Conservation (phyloP, 2,797 vertebrate genomes). For the Myoxocephalus aenaeus region DNA sequence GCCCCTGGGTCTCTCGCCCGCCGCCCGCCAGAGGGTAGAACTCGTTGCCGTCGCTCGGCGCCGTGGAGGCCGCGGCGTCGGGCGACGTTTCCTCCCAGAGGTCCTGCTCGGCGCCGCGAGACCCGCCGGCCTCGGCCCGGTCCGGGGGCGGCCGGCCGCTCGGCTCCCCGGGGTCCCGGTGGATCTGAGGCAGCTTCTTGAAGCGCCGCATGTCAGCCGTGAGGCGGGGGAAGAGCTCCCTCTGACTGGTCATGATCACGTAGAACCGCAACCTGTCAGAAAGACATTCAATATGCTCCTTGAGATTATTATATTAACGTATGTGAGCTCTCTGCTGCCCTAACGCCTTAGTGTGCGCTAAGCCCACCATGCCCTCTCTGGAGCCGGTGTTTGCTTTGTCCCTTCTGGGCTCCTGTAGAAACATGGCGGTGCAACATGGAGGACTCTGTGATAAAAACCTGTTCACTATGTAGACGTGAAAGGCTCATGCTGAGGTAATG, state of each 20-base stretch:
- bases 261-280: constrained; percentile 90
- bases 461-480: too few relatives aligned
- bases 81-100: constrained; percentile 77
- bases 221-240: constrained; percentile 96
- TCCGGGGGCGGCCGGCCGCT: constrained; percentile 74
- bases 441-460: too few relatives aligned
- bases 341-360: too few relatives aligned
- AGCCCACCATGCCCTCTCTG: too few relatives aligned
- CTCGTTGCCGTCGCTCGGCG: constrained; percentile 80
- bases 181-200: constrained; percentile 91
- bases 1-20: constrained; percentile 68
- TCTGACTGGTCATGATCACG: constrained; percentile 97
- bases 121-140: constrained; percentile 68
- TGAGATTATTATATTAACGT: too few relatives aligned
- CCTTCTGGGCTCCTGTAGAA: too few relatives aligned
- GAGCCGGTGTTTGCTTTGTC: too few relatives aligned
- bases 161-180: constrained; percentile 86
- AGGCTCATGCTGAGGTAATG: too few relatives aligned
- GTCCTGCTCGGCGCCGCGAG: constrained; percentile 71
- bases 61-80: constrained; percentile 13
- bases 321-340: too few relatives aligned
- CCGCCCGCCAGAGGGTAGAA: constrained; percentile 73
- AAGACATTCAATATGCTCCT: too few relatives aligned
- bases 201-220: constrained; percentile 96
- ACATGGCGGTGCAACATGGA: too few relatives aligned